These are phyloP conservation scores for Chinchilla lanigera DNA, from an alignment of 2,113 vertebrate species.

Conservation along the genomic window DNA sequence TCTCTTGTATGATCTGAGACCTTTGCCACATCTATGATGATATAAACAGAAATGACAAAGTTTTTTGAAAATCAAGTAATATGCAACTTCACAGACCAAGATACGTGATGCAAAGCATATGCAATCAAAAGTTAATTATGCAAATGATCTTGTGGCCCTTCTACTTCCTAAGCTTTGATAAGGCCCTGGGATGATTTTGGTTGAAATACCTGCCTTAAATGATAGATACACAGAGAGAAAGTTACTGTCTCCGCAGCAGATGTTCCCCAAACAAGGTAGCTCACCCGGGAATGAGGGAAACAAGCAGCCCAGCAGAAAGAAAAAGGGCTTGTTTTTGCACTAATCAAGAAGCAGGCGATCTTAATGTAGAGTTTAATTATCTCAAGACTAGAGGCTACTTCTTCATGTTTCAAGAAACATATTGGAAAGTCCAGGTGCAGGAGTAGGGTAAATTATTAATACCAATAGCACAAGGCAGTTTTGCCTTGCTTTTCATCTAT, in stretches of 20 bases:
- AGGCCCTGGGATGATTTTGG: conserved; percentile 30
- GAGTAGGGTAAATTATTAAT: conserved; percentile 41
- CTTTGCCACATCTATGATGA: conserved; percentile 19
- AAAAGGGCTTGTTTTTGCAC: background rate
- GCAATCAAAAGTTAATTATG: conserved; percentile 24
- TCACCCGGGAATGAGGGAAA: conserved; percentile 39
- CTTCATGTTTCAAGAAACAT: conserved; percentile 55
- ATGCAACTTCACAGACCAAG: background rate
- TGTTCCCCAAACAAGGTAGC: conserved; percentile 47
- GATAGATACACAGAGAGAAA: conserved; percentile 22
- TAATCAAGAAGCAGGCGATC: background rate
- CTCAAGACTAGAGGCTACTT: conserved; percentile 28
- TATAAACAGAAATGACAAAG: conserved; percentile 27
- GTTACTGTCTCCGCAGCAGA: conserved; percentile 34
- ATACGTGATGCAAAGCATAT: background rate
- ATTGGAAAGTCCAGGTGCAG: background rate
- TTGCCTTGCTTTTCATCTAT: conserved; percentile 59
- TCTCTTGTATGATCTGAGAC: background rate
- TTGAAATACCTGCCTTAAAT: background rate
- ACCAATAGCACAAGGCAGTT: background rate
- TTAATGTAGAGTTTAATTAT: conserved; percentile 50
- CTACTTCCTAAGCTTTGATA: background rate
- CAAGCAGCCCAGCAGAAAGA: background rate
- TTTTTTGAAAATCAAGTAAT: conserved; percentile 41
- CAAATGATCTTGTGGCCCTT: conserved; percentile 13